These are phyloP conservation scores for Dryadula phaetusa DNA, from an alignment of 2,888 invertebrate species.

Conservation along the genomic window DNA sequence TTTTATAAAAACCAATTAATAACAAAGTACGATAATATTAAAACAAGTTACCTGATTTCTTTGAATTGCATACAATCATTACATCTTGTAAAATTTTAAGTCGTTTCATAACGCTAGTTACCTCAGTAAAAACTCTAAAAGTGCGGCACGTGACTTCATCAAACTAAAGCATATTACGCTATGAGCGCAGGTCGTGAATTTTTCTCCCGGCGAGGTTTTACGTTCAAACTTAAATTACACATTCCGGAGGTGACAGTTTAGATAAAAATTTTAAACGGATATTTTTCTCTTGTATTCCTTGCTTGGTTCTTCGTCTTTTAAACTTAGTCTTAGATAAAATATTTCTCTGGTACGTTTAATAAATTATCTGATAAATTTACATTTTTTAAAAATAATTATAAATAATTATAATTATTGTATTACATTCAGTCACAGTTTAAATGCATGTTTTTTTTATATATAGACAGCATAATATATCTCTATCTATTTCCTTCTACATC, in stretches of 20 bases:
- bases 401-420: no score
- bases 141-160: slow-evolving; percentile 65
- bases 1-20: no score
- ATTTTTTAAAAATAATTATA: no score
- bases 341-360: background rate
- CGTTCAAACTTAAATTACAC: slow-evolving; percentile 76
- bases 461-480: no score
- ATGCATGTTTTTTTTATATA: no score
- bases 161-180: slow-evolving; percentile 65
- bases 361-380: background rate
- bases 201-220: slow-evolving; percentile 69
- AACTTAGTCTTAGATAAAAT: slow-evolving; percentile 17
- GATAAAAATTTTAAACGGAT: slow-evolving; percentile 52
- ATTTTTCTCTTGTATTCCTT: slow-evolving; percentile 46
- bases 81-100: slow-evolving; percentile 29
- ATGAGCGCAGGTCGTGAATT: slow-evolving; percentile 62
- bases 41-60: background rate
- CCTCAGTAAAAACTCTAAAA: slow-evolving; percentile 47
- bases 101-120: slow-evolving; percentile 39
- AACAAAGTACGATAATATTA: no score
- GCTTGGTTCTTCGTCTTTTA: slow-evolving; percentile 35
- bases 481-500: no score
- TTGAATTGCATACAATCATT: slow-evolving; percentile 30
- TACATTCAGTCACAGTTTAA: no score
- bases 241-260: slow-evolving; percentile 64